Conservation (phyloP, 2,888 invertebrate species). For the Limenitis camilla region DNA sequence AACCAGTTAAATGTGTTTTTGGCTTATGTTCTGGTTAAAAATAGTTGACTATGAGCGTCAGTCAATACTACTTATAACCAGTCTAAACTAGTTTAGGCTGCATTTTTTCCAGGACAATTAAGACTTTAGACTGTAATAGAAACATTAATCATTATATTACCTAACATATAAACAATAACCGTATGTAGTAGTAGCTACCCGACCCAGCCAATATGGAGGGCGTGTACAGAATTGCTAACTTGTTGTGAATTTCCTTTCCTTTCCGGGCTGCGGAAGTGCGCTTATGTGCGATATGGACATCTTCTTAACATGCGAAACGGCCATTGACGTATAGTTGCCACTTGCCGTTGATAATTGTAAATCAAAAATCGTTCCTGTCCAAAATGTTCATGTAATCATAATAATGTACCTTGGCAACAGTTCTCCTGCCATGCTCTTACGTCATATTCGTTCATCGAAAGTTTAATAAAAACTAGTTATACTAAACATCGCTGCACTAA, state of each 20-base stretch:
- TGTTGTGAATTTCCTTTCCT: constrained; percentile 64
- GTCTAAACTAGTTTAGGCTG: no score
- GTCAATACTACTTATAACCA: no score
- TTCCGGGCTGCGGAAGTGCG: constrained; percentile 63
- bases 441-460: not conserved
- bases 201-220: constrained; percentile 35
- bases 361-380: constrained; percentile 17
- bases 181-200: constrained; percentile 40
- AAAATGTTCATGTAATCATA: constrained; percentile 14
- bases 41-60: no score
- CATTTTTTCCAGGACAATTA: no score
- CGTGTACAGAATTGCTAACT: constrained; percentile 57
- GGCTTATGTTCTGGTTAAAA: no score
- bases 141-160: no score
- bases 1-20: no score
- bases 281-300: constrained; percentile 39
- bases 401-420: not conserved
- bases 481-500: no score
- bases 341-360: constrained; percentile 52
- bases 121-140: no score
- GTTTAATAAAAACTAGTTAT: not conserved
- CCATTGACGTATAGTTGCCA: constrained; percentile 30
- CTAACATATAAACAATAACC: constrained; percentile 12
- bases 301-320: constrained; percentile 49
- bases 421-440: not conserved